Base-by-base conservation (phyloP, 2,113 vertebrate genomes). In the Cathartes aura region DNA sequence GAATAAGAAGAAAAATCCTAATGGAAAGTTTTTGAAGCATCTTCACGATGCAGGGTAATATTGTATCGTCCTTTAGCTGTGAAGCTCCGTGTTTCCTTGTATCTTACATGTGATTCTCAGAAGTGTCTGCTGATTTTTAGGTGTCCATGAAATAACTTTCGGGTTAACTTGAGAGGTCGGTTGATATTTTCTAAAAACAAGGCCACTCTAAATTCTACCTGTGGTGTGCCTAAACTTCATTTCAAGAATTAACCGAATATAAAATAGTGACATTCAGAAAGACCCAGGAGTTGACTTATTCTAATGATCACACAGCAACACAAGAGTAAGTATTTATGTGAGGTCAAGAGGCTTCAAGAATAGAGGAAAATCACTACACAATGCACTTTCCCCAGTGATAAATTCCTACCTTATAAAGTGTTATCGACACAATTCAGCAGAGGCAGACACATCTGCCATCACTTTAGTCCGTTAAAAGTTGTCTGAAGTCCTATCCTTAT, bases 401-500 rank as follows among this genome's bases (percentile, higher is more conserved):
- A 92, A 72, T 82, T 84, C 75, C 36, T 64, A 4, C 50, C 8
- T 87, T 86, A 40, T n/a, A 50, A 76, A 12, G 1, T 18, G 50
- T 86, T 93, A 76, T 15, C 22, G 47, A 4, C 5, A 8, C 4
- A 9, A 1, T 80, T 82, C 55, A 59, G 62, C 48, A 68, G 29
- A 86, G 53, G 11, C 45, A 62, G 87, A 10, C 52, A 45, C 76
- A 62, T 75, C 67, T 92, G 42, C 58, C 15, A 9, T 79, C 45
- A 2, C 60, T 95, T 59, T 2, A 89, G 60, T 68, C 53, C 32
- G 56, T 74, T 94, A 40, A 23, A 89, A 90, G 48, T 40, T 82
- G 73, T 93, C 73, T 95, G 79, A 94, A 93, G 91, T 88, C 56
- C 40, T 59, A 1, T 85, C n/a, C 71, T 73, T 86, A 66, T 58